phyloP scores from a whole-genome alignment of 2,888 invertebrate species.

The Bellardia bayeri region DNA sequence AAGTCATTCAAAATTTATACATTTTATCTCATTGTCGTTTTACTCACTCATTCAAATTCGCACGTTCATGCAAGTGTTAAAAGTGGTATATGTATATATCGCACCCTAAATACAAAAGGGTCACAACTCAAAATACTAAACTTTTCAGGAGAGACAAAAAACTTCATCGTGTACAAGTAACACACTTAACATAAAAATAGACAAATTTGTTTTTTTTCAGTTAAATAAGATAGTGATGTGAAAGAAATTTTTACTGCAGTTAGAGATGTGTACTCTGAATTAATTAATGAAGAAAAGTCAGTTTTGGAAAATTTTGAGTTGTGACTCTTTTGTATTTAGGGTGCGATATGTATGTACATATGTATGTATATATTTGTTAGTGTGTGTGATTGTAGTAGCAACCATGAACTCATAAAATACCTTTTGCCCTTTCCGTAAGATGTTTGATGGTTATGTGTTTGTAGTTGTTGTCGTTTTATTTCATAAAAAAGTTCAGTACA shows the following conservation, averaged over 20 bases:
- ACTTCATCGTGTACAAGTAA: too few relatives aligned
- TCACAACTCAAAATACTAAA: too few relatives aligned
- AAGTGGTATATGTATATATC: background rate
- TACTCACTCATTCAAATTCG: constrained; percentile 27
- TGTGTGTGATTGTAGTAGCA: constrained; percentile 6
- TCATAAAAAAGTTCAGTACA: background rate
- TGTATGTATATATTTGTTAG: background rate
- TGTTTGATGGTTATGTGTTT: constrained; percentile 26
- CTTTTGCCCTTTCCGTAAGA: constrained; percentile 67
- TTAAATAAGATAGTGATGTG: too few relatives aligned
- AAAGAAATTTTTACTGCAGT: too few relatives aligned
- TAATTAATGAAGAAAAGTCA: too few relatives aligned
- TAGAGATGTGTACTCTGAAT: too few relatives aligned
- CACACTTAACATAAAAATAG: too few relatives aligned
- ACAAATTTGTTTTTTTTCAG: too few relatives aligned
- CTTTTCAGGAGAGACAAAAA: too few relatives aligned
- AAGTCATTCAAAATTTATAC: constrained; percentile 55
- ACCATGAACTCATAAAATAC: constrained; percentile 66
- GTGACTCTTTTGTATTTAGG: too few relatives aligned
- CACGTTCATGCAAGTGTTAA: constrained; percentile 3
- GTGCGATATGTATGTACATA: background rate
- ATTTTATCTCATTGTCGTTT: constrained; percentile 28
- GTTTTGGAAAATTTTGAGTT: too few relatives aligned
- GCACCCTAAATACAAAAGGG: too few relatives aligned
- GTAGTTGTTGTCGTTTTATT: background rate